Evolutionary conservation across 2,113 vertebrate species (phyloP).

Genomic region (Tretioscincus oriximinensis): DNA sequence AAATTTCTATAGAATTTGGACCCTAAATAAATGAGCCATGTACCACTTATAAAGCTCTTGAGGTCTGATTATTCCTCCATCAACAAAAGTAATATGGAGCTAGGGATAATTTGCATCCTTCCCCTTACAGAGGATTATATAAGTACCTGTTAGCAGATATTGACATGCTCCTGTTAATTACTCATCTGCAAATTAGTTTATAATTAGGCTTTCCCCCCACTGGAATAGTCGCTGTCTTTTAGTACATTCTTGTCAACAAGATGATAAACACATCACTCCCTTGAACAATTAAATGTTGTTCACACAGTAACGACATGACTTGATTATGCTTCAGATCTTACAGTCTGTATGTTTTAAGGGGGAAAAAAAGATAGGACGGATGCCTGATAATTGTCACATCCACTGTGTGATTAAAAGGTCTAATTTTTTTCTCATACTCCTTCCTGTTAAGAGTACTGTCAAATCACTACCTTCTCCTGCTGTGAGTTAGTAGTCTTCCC

Average conservation of each 20-base stretch:
- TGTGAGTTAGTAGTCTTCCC: background rate
- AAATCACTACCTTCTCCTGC: background rate
- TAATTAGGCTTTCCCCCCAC: constrained; percentile 1
- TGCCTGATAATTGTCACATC: no score
- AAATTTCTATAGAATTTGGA: background rate
- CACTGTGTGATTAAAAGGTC: background rate
- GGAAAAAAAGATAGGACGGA: background rate
- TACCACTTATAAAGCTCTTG: background rate
- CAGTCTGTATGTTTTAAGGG: background rate
- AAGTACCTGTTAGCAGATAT: constrained; percentile 8
- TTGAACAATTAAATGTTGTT: constrained; percentile 13
- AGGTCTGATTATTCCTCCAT: background rate
- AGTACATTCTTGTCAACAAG: background rate
- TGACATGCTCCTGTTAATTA: constrained; percentile 27
- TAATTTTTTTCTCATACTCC: background rate
- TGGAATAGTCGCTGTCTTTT: constrained; percentile 16
- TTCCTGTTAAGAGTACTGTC: background rate
- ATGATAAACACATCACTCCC: constrained; percentile 8
- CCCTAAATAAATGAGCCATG: background rate
- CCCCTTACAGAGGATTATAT: background rate
- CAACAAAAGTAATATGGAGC: background rate
- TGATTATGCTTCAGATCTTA: background rate
- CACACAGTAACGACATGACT: background rate
- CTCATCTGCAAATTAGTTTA: constrained; percentile 3
- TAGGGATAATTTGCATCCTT: constrained; percentile 9